Evolutionary conservation across 2,888 invertebrate species (phyloP).

Genomic region (Ommatoiulus sabulosus): DNA sequence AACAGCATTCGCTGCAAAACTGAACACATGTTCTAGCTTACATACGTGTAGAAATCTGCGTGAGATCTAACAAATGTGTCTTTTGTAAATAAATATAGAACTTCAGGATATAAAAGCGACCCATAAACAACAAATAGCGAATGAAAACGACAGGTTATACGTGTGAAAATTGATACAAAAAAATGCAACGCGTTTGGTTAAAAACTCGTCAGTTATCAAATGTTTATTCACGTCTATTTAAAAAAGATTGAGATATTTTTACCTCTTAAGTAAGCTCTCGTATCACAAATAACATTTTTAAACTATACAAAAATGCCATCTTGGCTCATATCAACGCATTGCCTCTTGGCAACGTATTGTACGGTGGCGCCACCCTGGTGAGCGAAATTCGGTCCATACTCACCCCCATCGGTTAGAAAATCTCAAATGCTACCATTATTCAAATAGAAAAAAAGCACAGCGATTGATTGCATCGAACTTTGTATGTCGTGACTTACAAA

Average conservation of each 20-base stretch:
- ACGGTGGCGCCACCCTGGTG: background rate
- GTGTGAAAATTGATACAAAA: background rate
- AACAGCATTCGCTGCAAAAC: no score
- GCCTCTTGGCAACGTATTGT: background rate
- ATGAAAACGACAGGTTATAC: background rate
- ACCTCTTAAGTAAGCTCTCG: background rate
- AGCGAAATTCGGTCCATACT: background rate
- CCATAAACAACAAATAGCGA: background rate
- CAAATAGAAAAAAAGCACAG: background rate
- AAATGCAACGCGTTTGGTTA: background rate
- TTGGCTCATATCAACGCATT: no score
- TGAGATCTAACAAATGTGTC: background rate
- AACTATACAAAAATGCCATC: background rate
- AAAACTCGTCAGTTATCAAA: background rate
- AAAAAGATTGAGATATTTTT: background rate
- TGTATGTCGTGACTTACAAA: background rate
- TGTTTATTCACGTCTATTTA: background rate
- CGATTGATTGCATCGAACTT: background rate
- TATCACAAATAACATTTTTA: background rate
- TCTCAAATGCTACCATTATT: background rate
- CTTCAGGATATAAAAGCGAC: background rate
- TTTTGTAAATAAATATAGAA: background rate
- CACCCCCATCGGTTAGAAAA: background rate
- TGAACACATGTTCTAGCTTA: no score
- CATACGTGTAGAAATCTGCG: background rate